A percentile compares a stretch with the other conserved stretches of the same genome.
These are phyloP conservation scores for Dromiciops gliroides DNA, from an alignment of 2,113 vertebrate species.

Conservation along the genomic window DNA sequence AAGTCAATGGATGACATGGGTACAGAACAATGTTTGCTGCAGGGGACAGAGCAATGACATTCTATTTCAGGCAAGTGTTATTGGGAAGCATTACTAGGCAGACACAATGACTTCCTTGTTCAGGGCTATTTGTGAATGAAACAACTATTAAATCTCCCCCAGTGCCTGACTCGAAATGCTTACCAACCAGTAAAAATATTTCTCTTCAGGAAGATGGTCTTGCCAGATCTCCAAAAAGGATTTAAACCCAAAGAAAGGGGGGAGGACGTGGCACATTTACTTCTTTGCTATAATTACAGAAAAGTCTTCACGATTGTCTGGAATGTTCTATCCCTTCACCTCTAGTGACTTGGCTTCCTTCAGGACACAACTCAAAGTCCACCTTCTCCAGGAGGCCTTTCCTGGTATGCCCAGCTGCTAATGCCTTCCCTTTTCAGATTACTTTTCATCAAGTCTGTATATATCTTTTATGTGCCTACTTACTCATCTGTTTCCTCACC, in stretches of 20 bases:
- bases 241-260: neutral
- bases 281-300: neutral
- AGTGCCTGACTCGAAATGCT: neutral
- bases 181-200: slow-evolving; percentile 6
- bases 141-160: neutral
- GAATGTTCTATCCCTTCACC: neutral
- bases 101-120: slow-evolving; percentile 50
- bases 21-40: too few relatives aligned
- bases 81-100: slow-evolving; percentile 22
- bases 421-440: neutral
- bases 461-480: neutral
- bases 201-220: slow-evolving; percentile 23
- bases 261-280: neutral
- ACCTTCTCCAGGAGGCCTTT: neutral
- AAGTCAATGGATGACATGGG: neutral
- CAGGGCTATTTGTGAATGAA: slow-evolving; percentile 13
- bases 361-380: neutral
- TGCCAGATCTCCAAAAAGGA: slow-evolving; percentile 20
- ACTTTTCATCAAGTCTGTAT: neutral
- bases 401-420: neutral
- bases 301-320: neutral
- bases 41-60: neutral
- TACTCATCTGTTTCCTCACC: neutral
- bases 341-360: neutral
- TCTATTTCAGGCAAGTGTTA: neutral